Evolutionary conservation across 2,113 vertebrate species (phyloP).

Genomic region (Martes martes): DNA sequence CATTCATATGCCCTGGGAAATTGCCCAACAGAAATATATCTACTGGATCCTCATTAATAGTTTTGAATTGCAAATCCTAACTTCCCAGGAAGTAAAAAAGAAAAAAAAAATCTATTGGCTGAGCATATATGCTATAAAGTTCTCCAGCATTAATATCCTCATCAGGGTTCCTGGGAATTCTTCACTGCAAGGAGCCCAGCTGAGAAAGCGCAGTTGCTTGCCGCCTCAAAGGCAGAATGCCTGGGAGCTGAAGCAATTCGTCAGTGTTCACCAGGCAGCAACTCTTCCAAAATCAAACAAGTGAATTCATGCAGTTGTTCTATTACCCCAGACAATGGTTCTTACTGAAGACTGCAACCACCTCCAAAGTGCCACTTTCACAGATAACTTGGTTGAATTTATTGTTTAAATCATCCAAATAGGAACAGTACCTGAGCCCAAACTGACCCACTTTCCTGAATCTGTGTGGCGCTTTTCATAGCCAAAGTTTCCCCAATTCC

Average conservation of each 20-base stretch:
- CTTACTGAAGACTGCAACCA: constrained; percentile 7
- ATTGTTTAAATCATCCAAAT: constrained; percentile 29
- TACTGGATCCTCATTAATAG: background rate
- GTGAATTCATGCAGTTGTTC: constrained; percentile 37
- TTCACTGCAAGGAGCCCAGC: background rate
- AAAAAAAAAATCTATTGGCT: background rate
- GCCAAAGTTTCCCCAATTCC: background rate
- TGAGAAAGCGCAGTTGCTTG: constrained; percentile 33
- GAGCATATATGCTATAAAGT: background rate
- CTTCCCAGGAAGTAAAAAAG: background rate
- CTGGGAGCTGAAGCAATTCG: constrained; percentile 19
- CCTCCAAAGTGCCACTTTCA: constrained; percentile 13
- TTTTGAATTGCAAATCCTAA: constrained; percentile 32
- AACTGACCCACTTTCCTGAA: background rate
- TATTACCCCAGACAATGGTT: constrained; percentile 9
- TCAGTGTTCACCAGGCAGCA: background rate
- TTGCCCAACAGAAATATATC: background rate
- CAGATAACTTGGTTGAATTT: constrained; percentile 6
- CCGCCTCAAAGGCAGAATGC: background rate
- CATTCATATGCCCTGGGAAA: background rate
- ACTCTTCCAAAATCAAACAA: constrained; percentile 57
- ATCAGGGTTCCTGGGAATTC: background rate
- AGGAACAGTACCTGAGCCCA: background rate
- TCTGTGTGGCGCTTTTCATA: background rate
- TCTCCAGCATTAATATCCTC: constrained; percentile 29